Conservation (phyloP, 2,797 vertebrate genomes). For the Manis javanica region DNA sequence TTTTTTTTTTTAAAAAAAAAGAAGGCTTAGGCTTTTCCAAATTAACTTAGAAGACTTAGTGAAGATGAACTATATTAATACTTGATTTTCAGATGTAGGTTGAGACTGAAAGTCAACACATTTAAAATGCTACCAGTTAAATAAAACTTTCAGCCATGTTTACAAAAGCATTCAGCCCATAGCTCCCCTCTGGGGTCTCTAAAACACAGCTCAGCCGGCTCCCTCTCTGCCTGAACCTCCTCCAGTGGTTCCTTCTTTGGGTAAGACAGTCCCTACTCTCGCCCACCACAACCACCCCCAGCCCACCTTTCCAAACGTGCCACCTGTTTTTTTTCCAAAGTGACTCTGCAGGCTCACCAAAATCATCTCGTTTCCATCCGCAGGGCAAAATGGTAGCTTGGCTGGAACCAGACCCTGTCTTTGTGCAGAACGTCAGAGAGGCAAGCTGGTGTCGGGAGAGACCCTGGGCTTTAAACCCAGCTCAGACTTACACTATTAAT, state of each 20-base stretch:
- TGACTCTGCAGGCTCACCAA: not conserved
- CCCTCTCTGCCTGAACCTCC: not conserved
- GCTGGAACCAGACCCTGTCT: not conserved
- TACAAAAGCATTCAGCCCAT: not conserved
- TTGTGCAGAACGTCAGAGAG: not conserved
- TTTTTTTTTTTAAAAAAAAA: constrained; percentile 16
- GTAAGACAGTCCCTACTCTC: not conserved
- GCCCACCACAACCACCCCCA: not conserved
- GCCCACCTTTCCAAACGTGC: not conserved
- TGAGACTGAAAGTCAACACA: constrained; percentile 14
- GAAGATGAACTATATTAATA: not conserved
- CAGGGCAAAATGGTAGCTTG: not conserved
- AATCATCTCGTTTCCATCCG: not conserved
- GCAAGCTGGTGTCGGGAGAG: not conserved
- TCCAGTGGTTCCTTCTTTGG: not conserved
- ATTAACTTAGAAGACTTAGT: constrained; percentile 1
- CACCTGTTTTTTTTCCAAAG: not conserved
- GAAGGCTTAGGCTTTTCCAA: constrained; percentile 49
- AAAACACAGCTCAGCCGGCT: too few species aligned
- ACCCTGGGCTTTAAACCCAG: not conserved
- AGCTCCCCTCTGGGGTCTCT: not conserved
- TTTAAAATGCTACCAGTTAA: not conserved
- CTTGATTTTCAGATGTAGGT: not conserved
- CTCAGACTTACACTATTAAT: not conserved
- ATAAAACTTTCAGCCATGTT: not conserved